These are phyloP conservation scores for Aselliscus stoliczkanus DNA, from an alignment of 2,797 vertebrate genomes.

Conservation along the genomic window DNA sequence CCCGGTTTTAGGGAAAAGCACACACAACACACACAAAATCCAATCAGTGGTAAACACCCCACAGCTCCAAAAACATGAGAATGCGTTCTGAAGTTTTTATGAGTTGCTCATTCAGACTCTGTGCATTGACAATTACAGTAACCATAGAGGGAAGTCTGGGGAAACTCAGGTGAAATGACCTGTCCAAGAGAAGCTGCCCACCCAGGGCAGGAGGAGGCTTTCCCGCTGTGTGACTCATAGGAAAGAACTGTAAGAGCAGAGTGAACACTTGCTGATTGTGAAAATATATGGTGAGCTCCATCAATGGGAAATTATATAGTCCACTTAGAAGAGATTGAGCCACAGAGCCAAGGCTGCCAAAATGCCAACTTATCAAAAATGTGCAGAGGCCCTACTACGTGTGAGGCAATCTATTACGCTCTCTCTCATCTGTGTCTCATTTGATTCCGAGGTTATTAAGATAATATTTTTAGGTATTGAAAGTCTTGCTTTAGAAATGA, in stretches of 20 bases:
- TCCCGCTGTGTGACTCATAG: not conserved
- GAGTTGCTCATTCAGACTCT: not conserved
- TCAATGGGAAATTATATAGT: not conserved
- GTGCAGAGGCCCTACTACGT: not conserved
- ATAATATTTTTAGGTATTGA: not conserved
- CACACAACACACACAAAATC: not conserved
- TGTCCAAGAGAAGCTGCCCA: accelerated
- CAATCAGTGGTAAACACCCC: not conserved
- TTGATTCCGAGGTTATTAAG: not conserved
- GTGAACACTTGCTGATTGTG: not conserved
- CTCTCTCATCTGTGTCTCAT: not conserved
- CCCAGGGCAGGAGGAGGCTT: not conserved
- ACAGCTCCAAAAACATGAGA: not conserved
- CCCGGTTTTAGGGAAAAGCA: not conserved
- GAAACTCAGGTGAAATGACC: accelerated
- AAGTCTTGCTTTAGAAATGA: not conserved
- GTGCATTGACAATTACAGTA: not conserved
- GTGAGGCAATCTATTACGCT: accelerated
- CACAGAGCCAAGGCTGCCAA: not conserved
- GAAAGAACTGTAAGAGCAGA: not conserved
- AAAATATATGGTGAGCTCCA: not conserved
- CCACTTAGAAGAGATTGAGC: not conserved
- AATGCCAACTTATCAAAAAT: not conserved
- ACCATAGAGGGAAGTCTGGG: not conserved
- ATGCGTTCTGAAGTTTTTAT: not conserved